These are phyloP conservation scores for Trialeurodes vaporariorum DNA, from an alignment of 1,140 invertebrate genomes.

Conservation along the genomic window DNA sequence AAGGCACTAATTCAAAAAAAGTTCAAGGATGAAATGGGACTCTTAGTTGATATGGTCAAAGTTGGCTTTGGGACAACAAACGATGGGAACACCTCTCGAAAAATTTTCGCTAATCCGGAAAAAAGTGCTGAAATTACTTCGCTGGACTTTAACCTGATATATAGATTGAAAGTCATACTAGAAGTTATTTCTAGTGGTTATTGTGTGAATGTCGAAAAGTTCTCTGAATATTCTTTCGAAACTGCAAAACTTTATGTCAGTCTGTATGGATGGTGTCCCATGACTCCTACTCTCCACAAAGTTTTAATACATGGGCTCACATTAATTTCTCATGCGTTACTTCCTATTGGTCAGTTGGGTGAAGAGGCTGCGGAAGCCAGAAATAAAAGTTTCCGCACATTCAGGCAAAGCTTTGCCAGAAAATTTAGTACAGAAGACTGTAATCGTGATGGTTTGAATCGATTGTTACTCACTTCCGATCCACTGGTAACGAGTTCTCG, in stretches of 20 bases:
- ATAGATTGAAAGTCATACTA: conserved; percentile 28
- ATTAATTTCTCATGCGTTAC: conserved; percentile 24
- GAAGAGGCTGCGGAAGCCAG: conserved; percentile 22
- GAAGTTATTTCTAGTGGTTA: conserved; percentile 28
- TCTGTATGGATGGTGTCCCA: conserved; percentile 25
- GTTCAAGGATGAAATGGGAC: conserved; percentile 11
- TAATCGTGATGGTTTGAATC: conserved; percentile 26
- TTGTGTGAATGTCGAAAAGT: conserved; percentile 18
- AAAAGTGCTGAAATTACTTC: conserved; percentile 29
- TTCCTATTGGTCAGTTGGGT: conserved; percentile 23
- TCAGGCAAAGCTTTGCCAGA: conserved; percentile 23
- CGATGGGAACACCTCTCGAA: conserved; percentile 32
- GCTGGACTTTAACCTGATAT: conserved; percentile 30
- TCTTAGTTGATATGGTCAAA: conserved; percentile 22
- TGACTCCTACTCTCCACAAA: conserved; percentile 24
- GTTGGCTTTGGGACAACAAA: conserved; percentile 28
- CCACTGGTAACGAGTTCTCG: conserved; percentile 16
- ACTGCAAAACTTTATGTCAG: conserved; percentile 23
- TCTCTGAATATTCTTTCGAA: conserved; percentile 22
- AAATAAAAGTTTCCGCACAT: conserved; percentile 27
- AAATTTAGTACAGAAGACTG: conserved; percentile 25
- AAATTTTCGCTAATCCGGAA: conserved; percentile 29
- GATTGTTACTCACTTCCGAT: conserved; percentile 28
- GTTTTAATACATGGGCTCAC: conserved; percentile 26
- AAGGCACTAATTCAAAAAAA: conserved; percentile 1